Evolutionary conservation across 2,888 invertebrate species (phyloP).

Genomic region (Cryptophagus acutangulus): DNA sequence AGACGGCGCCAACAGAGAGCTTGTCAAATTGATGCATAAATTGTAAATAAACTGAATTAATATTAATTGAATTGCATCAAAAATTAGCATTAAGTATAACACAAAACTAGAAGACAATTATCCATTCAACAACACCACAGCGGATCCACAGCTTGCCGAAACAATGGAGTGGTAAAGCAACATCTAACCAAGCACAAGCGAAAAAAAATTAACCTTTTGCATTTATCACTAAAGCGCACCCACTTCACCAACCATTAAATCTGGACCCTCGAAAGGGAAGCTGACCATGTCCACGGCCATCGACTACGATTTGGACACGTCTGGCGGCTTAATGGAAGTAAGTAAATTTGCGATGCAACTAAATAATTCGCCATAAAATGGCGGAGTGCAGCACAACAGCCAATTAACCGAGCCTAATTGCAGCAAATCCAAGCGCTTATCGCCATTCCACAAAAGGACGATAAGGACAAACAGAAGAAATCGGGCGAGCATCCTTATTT

Average conservation of each 20-base stretch:
- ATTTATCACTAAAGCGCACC: background rate
- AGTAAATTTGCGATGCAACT: constrained; percentile 47
- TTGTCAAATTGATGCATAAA: background rate
- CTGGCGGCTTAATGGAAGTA: constrained; percentile 84
- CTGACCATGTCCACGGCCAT: constrained; percentile 55
- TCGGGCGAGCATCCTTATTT: constrained; percentile 71
- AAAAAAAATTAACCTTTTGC: background rate
- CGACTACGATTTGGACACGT: constrained; percentile 72
- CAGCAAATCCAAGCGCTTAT: constrained; percentile 86
- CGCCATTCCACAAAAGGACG: constrained; percentile 77
- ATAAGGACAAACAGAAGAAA: constrained; percentile 51
- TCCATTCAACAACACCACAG: too few relatives aligned
- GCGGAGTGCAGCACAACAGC: constrained; percentile 1
- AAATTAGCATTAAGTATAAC: too few relatives aligned
- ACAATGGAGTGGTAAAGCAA: too few relatives aligned
- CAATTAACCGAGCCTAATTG: too few relatives aligned
- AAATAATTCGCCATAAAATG: constrained; percentile 2
- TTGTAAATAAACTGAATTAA: background rate
- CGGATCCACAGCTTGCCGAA: too few relatives aligned
- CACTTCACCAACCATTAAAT: background rate
- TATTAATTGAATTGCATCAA: background rate
- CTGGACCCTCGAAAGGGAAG: constrained; percentile 29
- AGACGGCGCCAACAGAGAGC: constrained; percentile 3
- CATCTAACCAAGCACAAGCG: constrained; percentile 2
- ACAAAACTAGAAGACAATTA: too few relatives aligned